Conservation (phyloP, 2,113 vertebrate species). For the Solea senegalensis region DNA sequence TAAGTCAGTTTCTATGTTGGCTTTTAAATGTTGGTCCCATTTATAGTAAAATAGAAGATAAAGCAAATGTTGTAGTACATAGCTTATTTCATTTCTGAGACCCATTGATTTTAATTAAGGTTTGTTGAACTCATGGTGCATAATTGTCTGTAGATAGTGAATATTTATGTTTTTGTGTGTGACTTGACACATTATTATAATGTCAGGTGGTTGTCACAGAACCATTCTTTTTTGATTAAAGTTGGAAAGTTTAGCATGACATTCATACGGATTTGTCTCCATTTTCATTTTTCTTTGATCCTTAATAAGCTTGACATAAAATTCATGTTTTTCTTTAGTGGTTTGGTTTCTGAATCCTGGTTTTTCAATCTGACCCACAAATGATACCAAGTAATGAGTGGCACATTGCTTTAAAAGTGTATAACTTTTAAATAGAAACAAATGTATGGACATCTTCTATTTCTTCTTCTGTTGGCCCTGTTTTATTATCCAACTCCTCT, state of each 20-base stretch:
- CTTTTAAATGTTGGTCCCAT: no score
- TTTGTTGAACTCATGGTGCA: conserved; percentile 5
- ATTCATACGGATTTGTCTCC: not conserved
- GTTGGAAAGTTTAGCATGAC: no score
- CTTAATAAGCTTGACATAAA: not conserved
- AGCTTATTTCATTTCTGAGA: no score
- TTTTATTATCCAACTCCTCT: conserved; percentile 29
- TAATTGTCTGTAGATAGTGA: conserved; percentile 9
- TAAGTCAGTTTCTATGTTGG: no score
- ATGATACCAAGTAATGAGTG: not conserved
- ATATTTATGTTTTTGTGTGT: conserved; percentile 35
- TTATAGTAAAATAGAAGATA: no score
- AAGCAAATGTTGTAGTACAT: no score
- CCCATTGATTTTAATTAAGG: no score
- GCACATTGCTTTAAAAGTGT: no score
- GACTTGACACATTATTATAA: not conserved
- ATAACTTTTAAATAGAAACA: no score
- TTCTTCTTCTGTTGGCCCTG: not conserved
- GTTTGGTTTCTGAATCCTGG: not conserved
- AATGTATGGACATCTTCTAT: not conserved
- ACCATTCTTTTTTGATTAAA: no score
- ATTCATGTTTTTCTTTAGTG: no score
- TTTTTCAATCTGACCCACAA: not conserved
- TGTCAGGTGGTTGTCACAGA: no score
- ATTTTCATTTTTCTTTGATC: not conserved